Percentiles rank a stretch among this genome's conserved stretches.
These are phyloP conservation scores for Heliothis peltigera DNA, from an alignment of 2,888 invertebrate genomes.

Conservation along the genomic window DNA sequence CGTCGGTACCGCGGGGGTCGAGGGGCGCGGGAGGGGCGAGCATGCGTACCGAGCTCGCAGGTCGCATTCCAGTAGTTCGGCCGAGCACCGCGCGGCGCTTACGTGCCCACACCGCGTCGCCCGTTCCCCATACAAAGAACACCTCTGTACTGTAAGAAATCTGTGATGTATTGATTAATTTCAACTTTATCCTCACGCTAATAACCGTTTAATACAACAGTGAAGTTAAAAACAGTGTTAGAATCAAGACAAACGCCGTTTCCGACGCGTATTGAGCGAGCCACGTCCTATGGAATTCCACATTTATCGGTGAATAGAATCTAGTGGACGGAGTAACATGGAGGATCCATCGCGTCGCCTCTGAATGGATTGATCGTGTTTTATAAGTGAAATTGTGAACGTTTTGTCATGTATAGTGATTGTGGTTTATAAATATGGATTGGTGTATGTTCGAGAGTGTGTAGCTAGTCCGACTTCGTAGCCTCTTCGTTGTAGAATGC, in stretches of 20 bases:
- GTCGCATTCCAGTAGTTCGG: slow-evolving; percentile 88
- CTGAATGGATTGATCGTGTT: slow-evolving; percentile 80
- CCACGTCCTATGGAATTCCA: slow-evolving; percentile 89
- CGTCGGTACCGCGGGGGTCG: slow-evolving; percentile 69
- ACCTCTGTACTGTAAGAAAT: slow-evolving; percentile 88
- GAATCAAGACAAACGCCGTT: slow-evolving; percentile 69
- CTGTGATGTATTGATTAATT: slow-evolving; percentile 90
- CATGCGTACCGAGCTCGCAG: slow-evolving; percentile 84
- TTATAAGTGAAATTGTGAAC: slow-evolving; percentile 75
- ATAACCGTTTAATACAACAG: slow-evolving; percentile 66
- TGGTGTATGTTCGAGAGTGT: slow-evolving; percentile 73
- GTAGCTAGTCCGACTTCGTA: slow-evolving; percentile 54
- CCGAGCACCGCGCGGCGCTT: slow-evolving; percentile 81
- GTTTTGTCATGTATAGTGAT: slow-evolving; percentile 69
- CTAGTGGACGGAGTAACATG: slow-evolving; percentile 86
- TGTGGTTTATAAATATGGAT: slow-evolving; percentile 80
- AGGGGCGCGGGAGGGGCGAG: slow-evolving; percentile 70
- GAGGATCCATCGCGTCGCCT: slow-evolving; percentile 85
- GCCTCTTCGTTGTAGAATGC: slow-evolving; percentile 78
- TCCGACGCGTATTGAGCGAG: slow-evolving; percentile 77
- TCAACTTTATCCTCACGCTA: slow-evolving; percentile 80
- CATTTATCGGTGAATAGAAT: slow-evolving; percentile 90
- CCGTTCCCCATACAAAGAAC: slow-evolving; percentile 87
- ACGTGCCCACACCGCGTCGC: slow-evolving; percentile 76
- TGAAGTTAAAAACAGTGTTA: slow-evolving; percentile 67